Evolutionary conservation across 2,888 invertebrate species (phyloP).

Genomic region (Dryocosmus kuriphilus): DNA sequence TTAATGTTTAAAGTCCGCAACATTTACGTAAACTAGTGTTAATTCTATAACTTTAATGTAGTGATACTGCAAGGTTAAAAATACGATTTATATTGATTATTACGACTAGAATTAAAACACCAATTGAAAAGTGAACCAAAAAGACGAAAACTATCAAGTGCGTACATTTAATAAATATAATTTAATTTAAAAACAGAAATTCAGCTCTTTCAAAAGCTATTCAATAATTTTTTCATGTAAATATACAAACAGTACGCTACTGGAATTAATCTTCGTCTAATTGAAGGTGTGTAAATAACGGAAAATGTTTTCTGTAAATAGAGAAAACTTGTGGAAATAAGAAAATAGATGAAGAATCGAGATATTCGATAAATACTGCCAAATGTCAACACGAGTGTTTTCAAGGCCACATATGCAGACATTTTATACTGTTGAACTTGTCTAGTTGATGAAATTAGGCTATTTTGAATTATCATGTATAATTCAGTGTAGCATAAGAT

Average conservation of each 20-base stretch:
- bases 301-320: not conserved
- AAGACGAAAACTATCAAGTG: not conserved
- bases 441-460: not conserved
- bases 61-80: not conserved
- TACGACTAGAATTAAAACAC: not conserved
- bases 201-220: not conserved
- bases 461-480: not conserved
- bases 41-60: not conserved
- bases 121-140: not conserved
- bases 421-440: constrained; percentile 15
- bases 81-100: not conserved
- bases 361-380: constrained; percentile 13
- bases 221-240: not conserved
- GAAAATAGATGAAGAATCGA: not conserved
- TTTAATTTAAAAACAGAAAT: not conserved
- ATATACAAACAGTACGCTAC: not conserved
- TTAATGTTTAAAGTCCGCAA: not conserved
- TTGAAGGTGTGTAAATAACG: not conserved
- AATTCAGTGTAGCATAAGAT: not conserved
- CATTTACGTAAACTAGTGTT: not conserved
- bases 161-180: not conserved
- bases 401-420: constrained; percentile 20
- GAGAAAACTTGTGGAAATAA: not conserved
- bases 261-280: not conserved
- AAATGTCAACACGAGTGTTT: constrained; percentile 27